Percentiles rank a stretch among this genome's conserved stretches.
These are phyloP conservation scores for Conops quadrifasciatus DNA, from an alignment of 2,888 invertebrate genomes.

Conservation along the genomic window DNA sequence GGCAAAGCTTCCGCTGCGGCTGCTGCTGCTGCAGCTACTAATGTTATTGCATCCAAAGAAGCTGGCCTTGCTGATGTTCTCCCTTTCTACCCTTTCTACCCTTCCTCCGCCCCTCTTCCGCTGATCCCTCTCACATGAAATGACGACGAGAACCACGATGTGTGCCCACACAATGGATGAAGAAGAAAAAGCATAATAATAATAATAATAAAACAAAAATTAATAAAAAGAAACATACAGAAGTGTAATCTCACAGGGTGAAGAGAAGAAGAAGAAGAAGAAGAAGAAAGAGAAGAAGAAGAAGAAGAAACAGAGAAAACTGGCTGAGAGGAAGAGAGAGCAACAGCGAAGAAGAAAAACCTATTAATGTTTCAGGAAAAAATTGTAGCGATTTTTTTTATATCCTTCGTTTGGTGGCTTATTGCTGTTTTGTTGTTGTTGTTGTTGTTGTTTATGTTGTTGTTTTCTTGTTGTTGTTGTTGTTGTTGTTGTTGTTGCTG, in stretches of 20 bases:
- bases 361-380: constrained; percentile 33
- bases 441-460: constrained; percentile 39
- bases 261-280: constrained; percentile 9
- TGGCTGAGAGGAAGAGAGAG: constrained; percentile 9
- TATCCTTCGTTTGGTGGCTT: constrained; percentile 29
- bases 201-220: background rate
- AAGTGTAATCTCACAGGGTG: constrained; percentile 41
- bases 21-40: constrained; percentile 4
- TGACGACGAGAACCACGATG: constrained; percentile 24
- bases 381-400: constrained; percentile 26
- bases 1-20: background rate
- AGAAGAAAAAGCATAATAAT: background rate
- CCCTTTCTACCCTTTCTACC: background rate
- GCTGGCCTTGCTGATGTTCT: background rate
- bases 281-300: constrained; percentile 6
- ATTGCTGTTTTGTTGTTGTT: constrained; percentile 34
- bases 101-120: too few species aligned
- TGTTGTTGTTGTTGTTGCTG: constrained; percentile 36
- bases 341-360: constrained; percentile 26
- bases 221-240: constrained; percentile 37
- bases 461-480: constrained; percentile 37
- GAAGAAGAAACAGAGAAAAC: constrained; percentile 11
- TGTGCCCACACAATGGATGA: constrained; percentile 41
- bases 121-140: background rate
- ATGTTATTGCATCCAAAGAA: too few species aligned